phyloP scores from a whole-genome alignment of 2,797 vertebrate genomes.

The Hephaestus fuliginosus region DNA sequence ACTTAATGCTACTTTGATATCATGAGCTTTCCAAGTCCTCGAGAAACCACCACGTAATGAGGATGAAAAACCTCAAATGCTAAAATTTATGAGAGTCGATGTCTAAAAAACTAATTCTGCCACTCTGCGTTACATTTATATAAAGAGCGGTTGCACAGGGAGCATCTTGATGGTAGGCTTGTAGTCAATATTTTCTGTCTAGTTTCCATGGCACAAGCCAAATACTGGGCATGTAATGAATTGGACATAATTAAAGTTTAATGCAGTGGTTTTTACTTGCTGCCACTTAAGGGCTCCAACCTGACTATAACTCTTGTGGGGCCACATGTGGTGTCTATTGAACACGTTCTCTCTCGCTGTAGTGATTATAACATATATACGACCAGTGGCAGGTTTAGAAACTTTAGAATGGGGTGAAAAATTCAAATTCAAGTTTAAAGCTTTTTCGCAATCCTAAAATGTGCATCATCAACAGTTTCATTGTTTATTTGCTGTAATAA shows the following conservation, averaged over 20 bases:
- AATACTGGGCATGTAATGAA: constrained; percentile 1
- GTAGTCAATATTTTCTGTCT: not conserved
- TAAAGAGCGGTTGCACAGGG: not conserved
- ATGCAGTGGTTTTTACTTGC: constrained; percentile 32
- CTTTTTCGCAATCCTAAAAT: too few relatives aligned
- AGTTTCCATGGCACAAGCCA: not conserved
- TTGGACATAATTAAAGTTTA: constrained; percentile 37
- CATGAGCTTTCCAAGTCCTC: constrained; percentile 41
- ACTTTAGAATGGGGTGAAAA: too few relatives aligned
- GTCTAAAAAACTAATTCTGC: not conserved
- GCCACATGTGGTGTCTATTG: not conserved
- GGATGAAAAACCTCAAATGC: constrained; percentile 15
- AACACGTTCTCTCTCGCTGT: not conserved
- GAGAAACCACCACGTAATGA: constrained; percentile 23
- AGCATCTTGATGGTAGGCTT: not conserved
- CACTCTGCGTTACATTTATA: not conserved
- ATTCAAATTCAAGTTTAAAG: too few relatives aligned
- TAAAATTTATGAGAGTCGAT: not conserved
- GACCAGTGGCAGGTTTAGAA: too few relatives aligned
- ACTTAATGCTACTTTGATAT: constrained; percentile 64
- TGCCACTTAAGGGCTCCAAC: not conserved
- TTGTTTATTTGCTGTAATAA: too few relatives aligned
- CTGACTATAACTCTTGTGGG: constrained; percentile 3
- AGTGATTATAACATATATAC: too few relatives aligned
- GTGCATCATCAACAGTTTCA: too few relatives aligned